Base-by-base conservation (phyloP, 2,797 vertebrate species). In the Danio jaintianensis region DNA sequence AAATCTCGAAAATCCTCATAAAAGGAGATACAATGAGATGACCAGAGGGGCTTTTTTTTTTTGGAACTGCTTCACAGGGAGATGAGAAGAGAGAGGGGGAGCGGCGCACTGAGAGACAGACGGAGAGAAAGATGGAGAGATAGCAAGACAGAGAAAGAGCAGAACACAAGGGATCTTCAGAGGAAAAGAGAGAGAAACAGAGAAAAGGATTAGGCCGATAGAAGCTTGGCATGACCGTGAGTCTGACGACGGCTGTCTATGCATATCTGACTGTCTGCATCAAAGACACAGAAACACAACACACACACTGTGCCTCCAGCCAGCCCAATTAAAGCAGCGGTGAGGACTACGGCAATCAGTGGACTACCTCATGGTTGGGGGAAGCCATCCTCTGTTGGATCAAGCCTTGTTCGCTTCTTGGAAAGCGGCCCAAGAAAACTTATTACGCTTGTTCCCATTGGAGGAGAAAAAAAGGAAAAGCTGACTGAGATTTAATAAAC, bases 281-380 rank as follows among this genome's bases (percentile, higher is more conserved):
- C 91, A 93, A 92, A 87, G 92, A 92, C 93, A 93, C 93, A 91
- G 58, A 74, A 84, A 85, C 82, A 88, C 64, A 77, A 79, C 81
- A 83, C 67, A 76, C 64, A 84, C 75, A 78, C 90, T 82, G 53
- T 42, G 94, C 96, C 94, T 95, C 92, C 91, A 95, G 96, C 95
- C 93, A 96, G 95, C 95, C 95, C 96, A 97, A 98, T 98, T 97
- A 98, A 96, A 94, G 96, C 95, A 96, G 96, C 96, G 96, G 96
- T 97, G 96, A 96, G 94, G 95, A 95, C 91, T 91, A 93, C 93
- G 92, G 93, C 91, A 87, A 94, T 95, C 94, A 94, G 94, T 93
- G 93, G 92, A 93, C 90, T 92, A 92, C 91, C 91, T 91, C 93
- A 90, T 91, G 92, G 93, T 89, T 71, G 76, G 79, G 75, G 83